A percentile compares a stretch with the other conserved stretches of the same genome.
Conservation (phyloP, 1,140 invertebrate genomes). For the Triops cancriformis region DNA sequence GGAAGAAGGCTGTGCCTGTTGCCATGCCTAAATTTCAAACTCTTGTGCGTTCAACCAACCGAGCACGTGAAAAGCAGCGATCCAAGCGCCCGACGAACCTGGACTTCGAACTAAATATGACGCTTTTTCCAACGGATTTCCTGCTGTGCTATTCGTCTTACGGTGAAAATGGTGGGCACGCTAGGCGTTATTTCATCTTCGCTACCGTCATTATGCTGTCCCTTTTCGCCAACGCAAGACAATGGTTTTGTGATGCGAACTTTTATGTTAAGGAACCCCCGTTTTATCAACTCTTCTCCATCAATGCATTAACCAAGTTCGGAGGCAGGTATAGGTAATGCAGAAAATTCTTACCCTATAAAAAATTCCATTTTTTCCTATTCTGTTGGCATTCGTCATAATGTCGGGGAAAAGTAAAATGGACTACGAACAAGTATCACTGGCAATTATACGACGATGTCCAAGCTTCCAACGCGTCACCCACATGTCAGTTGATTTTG, state of each 20-base stretch:
- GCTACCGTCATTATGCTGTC: slow-evolving; percentile 16
- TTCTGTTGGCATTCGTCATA: background rate
- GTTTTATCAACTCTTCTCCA: slow-evolving; percentile 18
- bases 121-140: slow-evolving; percentile 10
- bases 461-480: background rate
- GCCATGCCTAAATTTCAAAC: background rate
- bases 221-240: no score
- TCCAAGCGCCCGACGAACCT: background rate
- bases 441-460: background rate
- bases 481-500: background rate
- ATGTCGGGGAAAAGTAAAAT: slow-evolving; percentile 19
- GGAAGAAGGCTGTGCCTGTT: background rate
- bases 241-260: slow-evolving; percentile 12
- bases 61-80: background rate
- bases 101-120: background rate
- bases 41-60: slow-evolving; percentile 8
- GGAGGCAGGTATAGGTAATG: background rate
- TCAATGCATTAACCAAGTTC: background rate
- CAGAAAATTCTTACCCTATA: background rate
- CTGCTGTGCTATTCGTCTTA: background rate
- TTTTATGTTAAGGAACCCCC: background rate
- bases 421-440: slow-evolving; percentile 4
- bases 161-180: background rate
- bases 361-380: background rate
- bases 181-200: slow-evolving; percentile 9